Conservation (phyloP, 2,797 vertebrate genomes). For the Dipus sagitta region DNA sequence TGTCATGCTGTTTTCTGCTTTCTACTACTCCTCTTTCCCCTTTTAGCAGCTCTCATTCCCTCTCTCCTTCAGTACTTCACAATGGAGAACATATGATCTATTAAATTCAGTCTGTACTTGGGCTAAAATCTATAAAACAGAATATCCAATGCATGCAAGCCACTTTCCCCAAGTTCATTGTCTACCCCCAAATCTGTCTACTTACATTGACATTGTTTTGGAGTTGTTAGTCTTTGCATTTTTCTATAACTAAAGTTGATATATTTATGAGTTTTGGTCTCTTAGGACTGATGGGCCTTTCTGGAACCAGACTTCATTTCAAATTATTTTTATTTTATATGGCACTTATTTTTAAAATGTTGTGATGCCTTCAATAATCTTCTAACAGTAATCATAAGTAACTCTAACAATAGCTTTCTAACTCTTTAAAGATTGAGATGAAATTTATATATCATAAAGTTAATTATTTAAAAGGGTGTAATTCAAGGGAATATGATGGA, state of each 20-base stretch:
- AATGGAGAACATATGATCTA: background rate
- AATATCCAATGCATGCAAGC: background rate
- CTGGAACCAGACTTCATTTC: background rate
- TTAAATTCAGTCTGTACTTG: background rate
- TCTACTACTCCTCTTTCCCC: background rate
- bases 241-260: background rate
- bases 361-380: background rate
- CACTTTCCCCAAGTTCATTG: background rate
- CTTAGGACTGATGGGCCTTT: background rate
- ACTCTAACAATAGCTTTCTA: no score
- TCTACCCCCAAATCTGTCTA: background rate
- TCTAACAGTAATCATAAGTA: background rate
- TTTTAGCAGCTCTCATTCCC: background rate
- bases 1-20: background rate
- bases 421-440: background rate
- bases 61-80: background rate
- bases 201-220: background rate
- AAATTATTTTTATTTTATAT: conserved; percentile 18
- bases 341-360: background rate
- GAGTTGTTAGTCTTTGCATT: background rate
- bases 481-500: background rate
- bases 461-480: background rate
- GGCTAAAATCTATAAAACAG: background rate
- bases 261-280: background rate
- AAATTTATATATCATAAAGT: background rate